These are phyloP conservation scores for Cephalopachus bancanus DNA, from an alignment of 2,797 vertebrate genomes.

Conservation along the genomic window DNA sequence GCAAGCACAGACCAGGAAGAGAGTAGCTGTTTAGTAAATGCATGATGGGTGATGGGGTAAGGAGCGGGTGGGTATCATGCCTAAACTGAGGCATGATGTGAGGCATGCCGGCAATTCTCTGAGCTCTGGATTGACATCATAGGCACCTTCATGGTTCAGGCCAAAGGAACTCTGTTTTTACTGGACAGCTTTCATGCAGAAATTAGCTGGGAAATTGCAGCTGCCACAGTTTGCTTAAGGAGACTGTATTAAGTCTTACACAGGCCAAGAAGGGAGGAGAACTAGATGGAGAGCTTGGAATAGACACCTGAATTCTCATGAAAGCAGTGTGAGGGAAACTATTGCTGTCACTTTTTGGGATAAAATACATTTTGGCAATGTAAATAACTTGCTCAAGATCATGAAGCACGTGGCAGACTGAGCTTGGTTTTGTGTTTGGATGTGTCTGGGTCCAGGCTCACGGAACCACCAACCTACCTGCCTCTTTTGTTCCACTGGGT, in stretches of 20 bases:
- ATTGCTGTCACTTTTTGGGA: neutral
- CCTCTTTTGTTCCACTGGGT: neutral
- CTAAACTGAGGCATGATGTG: neutral
- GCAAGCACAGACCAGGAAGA: neutral
- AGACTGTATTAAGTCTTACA: neutral
- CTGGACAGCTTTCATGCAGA: neutral
- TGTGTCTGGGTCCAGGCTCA: neutral
- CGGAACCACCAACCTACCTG: neutral
- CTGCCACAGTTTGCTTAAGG: neutral
- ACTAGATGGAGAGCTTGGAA: neutral
- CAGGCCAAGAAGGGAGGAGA: neutral
- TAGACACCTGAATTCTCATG: neutral
- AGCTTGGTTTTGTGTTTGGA: neutral
- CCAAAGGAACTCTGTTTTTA: neutral
- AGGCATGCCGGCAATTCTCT: neutral
- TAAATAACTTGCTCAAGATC: constrained; percentile 7
- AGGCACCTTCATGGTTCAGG: neutral
- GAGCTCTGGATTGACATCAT: neutral
- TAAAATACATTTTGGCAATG: constrained; percentile 3
- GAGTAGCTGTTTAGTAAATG: neutral
- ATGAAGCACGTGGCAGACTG: neutral
- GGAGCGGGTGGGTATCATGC: neutral
- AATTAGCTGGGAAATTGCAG: neutral
- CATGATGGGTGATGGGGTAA: neutral
- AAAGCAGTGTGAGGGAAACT: neutral